These are phyloP conservation scores for Drosophila mimica DNA, from an alignment of 2,888 invertebrate species.

Conservation along the genomic window DNA sequence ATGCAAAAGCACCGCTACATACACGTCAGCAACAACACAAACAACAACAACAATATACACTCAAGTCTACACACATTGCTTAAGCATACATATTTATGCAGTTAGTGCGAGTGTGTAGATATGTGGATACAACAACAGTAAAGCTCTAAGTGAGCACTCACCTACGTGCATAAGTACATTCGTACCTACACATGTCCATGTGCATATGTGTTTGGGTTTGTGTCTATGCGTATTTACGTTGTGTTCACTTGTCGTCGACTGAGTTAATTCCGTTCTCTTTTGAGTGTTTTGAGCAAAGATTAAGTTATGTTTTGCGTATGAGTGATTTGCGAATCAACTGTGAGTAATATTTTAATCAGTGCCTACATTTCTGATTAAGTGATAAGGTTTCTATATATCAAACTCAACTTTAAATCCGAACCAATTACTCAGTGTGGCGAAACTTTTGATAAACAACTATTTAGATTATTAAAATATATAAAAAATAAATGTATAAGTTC, in stretches of 20 bases:
- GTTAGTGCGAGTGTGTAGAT: conserved; percentile 28
- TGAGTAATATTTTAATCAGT: neutral
- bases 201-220: neutral
- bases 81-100: conserved; percentile 39
- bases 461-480: too few species aligned
- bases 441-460: neutral
- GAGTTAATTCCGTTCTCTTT: conserved; percentile 13
- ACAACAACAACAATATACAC: conserved; percentile 29
- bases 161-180: conserved; percentile 13
- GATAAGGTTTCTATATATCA: neutral
- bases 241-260: conserved; percentile 8
- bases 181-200: neutral
- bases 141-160: conserved; percentile 20
- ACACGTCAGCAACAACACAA: conserved; percentile 36
- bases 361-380: neutral
- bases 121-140: conserved; percentile 22
- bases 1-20: conserved; percentile 57
- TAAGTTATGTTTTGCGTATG: neutral
- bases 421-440: neutral
- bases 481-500: too few species aligned
- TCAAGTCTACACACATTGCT: conserved; percentile 26
- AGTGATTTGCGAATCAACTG: neutral
- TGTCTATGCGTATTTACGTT: conserved; percentile 18
- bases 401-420: neutral
- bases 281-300: neutral